Conservation (phyloP, 2,797 vertebrate genomes). For the Calcarius lapponicus region DNA sequence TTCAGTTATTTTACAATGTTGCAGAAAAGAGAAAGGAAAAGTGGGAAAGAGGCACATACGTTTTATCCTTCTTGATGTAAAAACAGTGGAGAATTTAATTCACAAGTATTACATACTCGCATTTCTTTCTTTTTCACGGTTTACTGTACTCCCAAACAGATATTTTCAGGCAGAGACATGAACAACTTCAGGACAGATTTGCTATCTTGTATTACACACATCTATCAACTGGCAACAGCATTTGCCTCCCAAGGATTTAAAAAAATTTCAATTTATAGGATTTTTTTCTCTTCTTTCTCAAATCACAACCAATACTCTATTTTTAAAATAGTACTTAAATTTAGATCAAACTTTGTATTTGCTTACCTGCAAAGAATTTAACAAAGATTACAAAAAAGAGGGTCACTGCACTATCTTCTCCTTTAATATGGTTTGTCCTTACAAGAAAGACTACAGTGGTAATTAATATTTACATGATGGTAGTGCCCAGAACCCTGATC, state of each 20-base stretch:
- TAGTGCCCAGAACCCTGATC: neutral
- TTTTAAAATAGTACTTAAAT: conserved; percentile 11
- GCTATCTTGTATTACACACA: conserved; percentile 5
- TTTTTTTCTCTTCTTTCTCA: neutral
- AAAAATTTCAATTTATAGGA: conserved; percentile 44
- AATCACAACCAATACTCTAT: conserved; percentile 37
- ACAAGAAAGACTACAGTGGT: neutral
- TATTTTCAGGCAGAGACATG: conserved; percentile 51
- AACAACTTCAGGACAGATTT: conserved; percentile 40
- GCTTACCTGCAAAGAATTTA: conserved; percentile 6
- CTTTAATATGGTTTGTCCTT: neutral
- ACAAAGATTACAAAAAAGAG: neutral
- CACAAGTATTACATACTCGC: conserved; percentile 12
- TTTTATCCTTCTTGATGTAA: conserved; percentile 45
- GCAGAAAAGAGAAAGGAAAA: conserved; percentile 65
- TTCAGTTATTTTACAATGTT: conserved; percentile 81
- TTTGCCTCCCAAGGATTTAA: conserved; percentile 45
- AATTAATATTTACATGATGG: conserved; percentile 20
- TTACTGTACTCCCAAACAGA: conserved; percentile 55
- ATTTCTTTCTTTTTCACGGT: conserved; percentile 39
- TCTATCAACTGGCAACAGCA: conserved; percentile 47
- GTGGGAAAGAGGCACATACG: conserved; percentile 19
- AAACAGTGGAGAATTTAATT: conserved; percentile 60
- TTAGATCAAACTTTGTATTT: conserved; percentile 18
- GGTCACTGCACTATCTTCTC: neutral